Percentiles rank a stretch among this genome's conserved stretches.
phyloP scores from a whole-genome alignment of 2,888 invertebrate species.

The Pachydiplax longipennis region DNA sequence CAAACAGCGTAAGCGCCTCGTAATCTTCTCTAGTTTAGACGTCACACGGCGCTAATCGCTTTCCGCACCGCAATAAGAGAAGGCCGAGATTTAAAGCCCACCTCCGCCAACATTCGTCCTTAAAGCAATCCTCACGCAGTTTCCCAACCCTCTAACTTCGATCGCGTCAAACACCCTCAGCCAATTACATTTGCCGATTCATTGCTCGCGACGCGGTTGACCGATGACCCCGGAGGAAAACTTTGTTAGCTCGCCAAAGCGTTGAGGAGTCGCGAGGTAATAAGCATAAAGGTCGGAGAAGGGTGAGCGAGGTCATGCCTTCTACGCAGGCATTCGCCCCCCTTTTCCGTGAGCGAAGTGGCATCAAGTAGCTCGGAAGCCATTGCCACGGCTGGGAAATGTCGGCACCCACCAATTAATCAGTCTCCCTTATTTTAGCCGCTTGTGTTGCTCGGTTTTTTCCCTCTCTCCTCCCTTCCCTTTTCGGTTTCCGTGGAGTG shows the following conservation, averaged over 20 bases:
- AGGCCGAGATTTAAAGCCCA: background rate
- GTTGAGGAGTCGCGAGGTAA: background rate
- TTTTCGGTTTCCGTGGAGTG: background rate
- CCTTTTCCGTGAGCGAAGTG: background rate
- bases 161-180: constrained; percentile 15
- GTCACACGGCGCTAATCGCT: background rate
- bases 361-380: background rate
- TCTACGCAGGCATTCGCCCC: background rate
- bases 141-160: background rate
- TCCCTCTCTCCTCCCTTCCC: background rate
- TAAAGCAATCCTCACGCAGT: background rate
- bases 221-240: background rate
- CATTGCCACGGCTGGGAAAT: constrained; percentile 18
- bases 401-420: constrained; percentile 43
- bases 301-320: constrained; percentile 8
- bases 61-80: background rate
- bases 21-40: background rate
- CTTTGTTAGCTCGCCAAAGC: background rate
- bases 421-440: background rate
- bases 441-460: background rate
- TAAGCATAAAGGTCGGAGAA: background rate
- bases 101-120: background rate
- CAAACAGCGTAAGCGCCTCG: background rate
- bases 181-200: constrained; percentile 28
- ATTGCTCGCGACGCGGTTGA: constrained; percentile 26